These are phyloP conservation scores for human (Homo sapiens) DNA, from an alignment of 2,113 vertebrate genomes.

Conservation along the genomic window DNA sequence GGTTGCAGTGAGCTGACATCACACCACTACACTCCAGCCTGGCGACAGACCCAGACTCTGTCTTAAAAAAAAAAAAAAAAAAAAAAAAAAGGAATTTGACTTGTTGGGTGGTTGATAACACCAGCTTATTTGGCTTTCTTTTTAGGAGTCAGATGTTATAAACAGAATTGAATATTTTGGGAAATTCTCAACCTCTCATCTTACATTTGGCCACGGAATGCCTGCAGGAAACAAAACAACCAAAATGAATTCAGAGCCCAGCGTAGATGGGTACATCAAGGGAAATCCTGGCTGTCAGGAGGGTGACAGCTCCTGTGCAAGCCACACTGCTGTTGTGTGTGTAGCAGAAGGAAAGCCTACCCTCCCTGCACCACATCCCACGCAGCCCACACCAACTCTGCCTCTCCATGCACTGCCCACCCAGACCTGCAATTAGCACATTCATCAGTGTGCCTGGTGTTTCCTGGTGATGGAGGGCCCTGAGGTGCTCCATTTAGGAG, in stretches of 20 bases:
- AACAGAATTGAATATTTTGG: not conserved
- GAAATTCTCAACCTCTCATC: not conserved
- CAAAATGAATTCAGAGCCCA: not conserved
- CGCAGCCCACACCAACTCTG: not conserved
- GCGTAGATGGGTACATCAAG: not conserved
- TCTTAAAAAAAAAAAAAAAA: too few relatives aligned
- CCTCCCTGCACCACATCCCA: rapidly evolving
- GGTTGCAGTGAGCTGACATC: too few relatives aligned
- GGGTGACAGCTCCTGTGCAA: not conserved
- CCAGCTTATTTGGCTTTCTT: not conserved
- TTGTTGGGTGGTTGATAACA: not conserved
- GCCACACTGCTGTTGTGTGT: not conserved
- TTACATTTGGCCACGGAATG: not conserved
- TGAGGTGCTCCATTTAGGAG: not conserved
- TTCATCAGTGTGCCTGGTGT: not conserved
- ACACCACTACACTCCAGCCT: too few relatives aligned
- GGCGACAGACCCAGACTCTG: too few relatives aligned
- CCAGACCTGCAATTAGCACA: not conserved
- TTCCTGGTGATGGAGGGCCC: not conserved
- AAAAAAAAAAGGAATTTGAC: not conserved
- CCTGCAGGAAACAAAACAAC: not conserved
- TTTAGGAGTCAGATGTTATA: not conserved
- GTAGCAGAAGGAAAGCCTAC: not conserved
- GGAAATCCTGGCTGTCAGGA: not conserved
- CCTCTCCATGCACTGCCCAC: too few relatives aligned